Conservation (phyloP, 2,113 vertebrate genomes). For the Hippopotamus amphibius region DNA sequence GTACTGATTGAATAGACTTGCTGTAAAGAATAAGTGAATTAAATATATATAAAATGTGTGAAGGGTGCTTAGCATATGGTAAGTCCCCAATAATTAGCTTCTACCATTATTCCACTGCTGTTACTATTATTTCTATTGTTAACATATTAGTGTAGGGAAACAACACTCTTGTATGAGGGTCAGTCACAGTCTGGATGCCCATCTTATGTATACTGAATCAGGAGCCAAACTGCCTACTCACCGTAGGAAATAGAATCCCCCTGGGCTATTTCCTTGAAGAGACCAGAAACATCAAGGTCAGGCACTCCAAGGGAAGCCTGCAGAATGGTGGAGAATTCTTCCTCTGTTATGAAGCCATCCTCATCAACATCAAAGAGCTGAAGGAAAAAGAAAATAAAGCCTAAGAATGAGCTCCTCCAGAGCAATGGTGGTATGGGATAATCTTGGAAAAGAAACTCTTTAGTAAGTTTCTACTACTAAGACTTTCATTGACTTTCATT, state of each 20-base stretch:
- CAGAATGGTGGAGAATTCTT: constrained; percentile 93
- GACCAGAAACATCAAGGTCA: constrained; percentile 91
- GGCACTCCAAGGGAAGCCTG: constrained; percentile 94
- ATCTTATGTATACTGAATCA: neutral
- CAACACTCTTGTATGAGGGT: neutral
- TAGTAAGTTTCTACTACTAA: neutral
- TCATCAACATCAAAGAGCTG: constrained; percentile 97
- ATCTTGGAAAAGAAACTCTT: neutral
- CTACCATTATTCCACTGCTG: neutral
- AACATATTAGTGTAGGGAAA: neutral
- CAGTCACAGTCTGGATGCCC: neutral
- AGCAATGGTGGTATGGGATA: neutral
- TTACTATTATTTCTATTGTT: neutral
- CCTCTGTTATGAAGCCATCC: constrained; percentile 92
- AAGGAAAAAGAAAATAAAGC: neutral
- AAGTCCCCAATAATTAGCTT: neutral
- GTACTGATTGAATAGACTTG: neutral
- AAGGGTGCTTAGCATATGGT: neutral
- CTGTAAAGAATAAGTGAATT: neutral
- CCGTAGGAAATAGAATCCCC: constrained; percentile 94
- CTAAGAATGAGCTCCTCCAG: neutral
- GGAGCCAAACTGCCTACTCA: constrained; percentile 83
- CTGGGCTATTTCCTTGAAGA: constrained; percentile 95
- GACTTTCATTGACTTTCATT: neutral
- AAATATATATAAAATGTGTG: neutral